These are phyloP conservation scores for Xestia ashworthii DNA, from an alignment of 2,888 invertebrate genomes.

Conservation along the genomic window DNA sequence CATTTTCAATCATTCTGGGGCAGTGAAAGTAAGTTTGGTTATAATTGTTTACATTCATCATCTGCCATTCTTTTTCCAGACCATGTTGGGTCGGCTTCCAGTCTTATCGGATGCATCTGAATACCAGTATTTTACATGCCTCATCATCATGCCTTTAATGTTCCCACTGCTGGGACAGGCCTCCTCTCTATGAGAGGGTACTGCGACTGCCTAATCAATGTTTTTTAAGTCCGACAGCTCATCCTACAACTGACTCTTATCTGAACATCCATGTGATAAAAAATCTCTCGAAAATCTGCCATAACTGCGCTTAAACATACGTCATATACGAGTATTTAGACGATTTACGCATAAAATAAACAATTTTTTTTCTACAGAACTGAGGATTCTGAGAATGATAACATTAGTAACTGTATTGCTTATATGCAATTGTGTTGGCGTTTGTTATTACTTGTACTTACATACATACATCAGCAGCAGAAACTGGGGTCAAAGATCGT, in stretches of 20 bases:
- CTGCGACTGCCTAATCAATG: not conserved
- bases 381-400: slow-evolving; percentile 7
- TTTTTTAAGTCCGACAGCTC: not conserved
- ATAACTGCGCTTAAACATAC: not conserved
- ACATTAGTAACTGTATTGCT: not conserved
- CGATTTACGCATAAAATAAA: slow-evolving; percentile 12
- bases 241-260: not conserved
- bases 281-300: not conserved
- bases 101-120: not conserved
- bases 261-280: not conserved
- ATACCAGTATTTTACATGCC: not conserved
- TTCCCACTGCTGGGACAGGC: too few species aligned
- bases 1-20: too few species aligned
- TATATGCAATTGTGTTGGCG: not conserved
- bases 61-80: not conserved
- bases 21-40: not conserved
- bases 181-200: too few species aligned
- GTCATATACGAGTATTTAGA: slow-evolving; percentile 1
- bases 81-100: not conserved
- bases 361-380: not conserved
- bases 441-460: not conserved
- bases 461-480: not conserved
- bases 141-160: not conserved
- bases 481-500: slow-evolving; percentile 38
- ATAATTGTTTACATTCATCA: not conserved